Percentiles rank a stretch among this genome's conserved stretches.
Conservation (phyloP, 2,888 invertebrate species). For the Xylocampa areola region DNA sequence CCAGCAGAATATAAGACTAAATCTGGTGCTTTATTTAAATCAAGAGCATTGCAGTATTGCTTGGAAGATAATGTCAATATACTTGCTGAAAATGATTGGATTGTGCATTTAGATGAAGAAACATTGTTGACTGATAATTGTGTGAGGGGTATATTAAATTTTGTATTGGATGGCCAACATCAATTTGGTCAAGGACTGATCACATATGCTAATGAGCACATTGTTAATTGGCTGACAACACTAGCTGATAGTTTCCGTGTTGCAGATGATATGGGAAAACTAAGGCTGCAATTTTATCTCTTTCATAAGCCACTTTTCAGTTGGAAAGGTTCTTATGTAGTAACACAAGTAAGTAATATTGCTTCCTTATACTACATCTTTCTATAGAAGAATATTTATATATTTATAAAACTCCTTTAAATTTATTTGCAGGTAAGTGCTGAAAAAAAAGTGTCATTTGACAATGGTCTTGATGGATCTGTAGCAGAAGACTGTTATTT, state of each 20-base stretch:
- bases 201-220: constrained; percentile 98
- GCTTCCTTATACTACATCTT: neutral
- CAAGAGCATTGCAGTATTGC: constrained; percentile 98
- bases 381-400: too few species aligned
- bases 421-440: constrained; percentile 93
- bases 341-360: constrained; percentile 94
- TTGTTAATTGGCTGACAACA: constrained; percentile 99
- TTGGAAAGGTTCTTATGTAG: constrained; percentile 99
- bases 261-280: constrained; percentile 99
- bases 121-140: constrained; percentile 98
- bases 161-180: constrained; percentile 97
- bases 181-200: constrained; percentile 98
- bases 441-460: constrained; percentile 97
- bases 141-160: constrained; percentile 96
- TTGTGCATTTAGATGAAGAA: constrained; percentile 99
- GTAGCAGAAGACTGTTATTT: constrained; percentile 99
- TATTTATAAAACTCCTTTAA: too few species aligned
- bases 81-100: constrained; percentile 97
- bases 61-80: constrained; percentile 96
- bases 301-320: constrained; percentile 98
- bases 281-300: constrained; percentile 96
- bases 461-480: constrained; percentile 98
- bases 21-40: constrained; percentile 97
- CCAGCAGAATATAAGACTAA: constrained; percentile 96
- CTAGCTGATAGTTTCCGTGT: constrained; percentile 98